Percentiles rank a stretch among this genome's conserved stretches.
Conservation (phyloP, 2,797 vertebrate genomes). For the Loriculus beryllinus region DNA sequence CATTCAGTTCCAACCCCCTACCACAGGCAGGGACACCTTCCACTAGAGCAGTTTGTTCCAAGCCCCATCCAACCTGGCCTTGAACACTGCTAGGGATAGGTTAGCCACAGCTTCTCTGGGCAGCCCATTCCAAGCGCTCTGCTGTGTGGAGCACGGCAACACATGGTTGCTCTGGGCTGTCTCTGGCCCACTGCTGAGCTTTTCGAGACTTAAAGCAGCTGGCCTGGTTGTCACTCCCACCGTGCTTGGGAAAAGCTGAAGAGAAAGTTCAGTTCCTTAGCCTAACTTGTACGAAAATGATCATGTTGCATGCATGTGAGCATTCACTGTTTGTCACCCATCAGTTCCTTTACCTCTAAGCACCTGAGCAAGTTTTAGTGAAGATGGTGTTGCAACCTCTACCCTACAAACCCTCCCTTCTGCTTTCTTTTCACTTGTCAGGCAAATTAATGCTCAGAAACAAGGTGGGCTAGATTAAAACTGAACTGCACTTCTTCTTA, state of each 20-base stretch:
- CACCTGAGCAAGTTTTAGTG: neutral
- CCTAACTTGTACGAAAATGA: neutral
- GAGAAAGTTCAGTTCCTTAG: neutral
- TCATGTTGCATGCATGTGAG: rapidly evolving
- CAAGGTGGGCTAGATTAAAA: neutral
- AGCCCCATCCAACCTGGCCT: neutral
- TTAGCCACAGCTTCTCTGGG: neutral
- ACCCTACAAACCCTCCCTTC: neutral
- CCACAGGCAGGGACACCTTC: neutral
- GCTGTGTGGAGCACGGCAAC: neutral
- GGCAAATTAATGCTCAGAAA: neutral
- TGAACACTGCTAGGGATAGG: neutral
- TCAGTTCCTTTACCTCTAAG: neutral
- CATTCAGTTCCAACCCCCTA: neutral
- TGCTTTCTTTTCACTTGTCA: neutral
- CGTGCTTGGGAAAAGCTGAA: neutral
- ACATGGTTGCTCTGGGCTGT: neutral
- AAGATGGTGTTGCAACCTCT: neutral
- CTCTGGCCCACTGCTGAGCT: neutral
- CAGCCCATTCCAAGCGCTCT: neutral
- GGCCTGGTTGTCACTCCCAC: neutral
- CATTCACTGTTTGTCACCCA: neutral
- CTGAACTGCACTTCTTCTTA: neutral
- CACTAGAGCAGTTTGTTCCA: neutral
- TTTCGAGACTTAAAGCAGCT: neutral